Evolutionary conservation across 2,113 vertebrate genomes (phyloP).

Genomic region (Oncorhynchus nerka): DNA sequence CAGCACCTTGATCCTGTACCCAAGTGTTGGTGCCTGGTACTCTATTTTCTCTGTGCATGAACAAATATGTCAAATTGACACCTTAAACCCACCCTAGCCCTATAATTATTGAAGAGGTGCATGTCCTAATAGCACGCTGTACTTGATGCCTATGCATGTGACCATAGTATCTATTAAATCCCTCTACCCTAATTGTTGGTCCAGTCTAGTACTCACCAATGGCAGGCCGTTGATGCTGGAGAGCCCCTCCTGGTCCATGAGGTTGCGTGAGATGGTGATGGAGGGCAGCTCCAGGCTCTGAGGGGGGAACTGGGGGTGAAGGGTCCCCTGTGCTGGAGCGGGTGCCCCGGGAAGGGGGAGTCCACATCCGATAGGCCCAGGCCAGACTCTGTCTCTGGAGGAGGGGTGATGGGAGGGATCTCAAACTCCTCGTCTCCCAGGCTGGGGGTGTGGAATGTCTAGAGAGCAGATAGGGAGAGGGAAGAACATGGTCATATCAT

Average conservation of each 20-base stretch:
- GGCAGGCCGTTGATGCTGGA: conserved; percentile 82
- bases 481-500: conserved; percentile 18
- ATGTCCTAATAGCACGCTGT: too few relatives aligned
- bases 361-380: conserved; percentile 86
- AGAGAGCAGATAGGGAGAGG: conserved; percentile 31
- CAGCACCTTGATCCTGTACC: neutral
- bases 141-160: too few relatives aligned
- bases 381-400: conserved; percentile 87
- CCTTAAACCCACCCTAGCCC: too few relatives aligned
- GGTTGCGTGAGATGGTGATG: conserved; percentile 96
- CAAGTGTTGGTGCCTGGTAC: too few relatives aligned
- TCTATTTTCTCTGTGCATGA: too few relatives aligned
- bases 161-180: neutral
- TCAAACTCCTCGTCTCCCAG: conserved; percentile 98
- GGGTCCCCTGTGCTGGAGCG: conserved; percentile 81
- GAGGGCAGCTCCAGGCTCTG: conserved; percentile 97
- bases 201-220: conserved; percentile 78
- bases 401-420: conserved; percentile 96
- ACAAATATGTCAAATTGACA: too few relatives aligned
- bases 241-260: conserved; percentile 88
- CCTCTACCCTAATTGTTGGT: neutral
- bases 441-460: conserved; percentile 98
- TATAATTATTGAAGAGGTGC: too few relatives aligned
- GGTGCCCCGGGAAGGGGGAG: conserved; percentile 84
- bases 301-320: conserved; percentile 94